Evolutionary conservation across 2,797 vertebrate genomes (phyloP).

Genomic region (Huso huso): DNA sequence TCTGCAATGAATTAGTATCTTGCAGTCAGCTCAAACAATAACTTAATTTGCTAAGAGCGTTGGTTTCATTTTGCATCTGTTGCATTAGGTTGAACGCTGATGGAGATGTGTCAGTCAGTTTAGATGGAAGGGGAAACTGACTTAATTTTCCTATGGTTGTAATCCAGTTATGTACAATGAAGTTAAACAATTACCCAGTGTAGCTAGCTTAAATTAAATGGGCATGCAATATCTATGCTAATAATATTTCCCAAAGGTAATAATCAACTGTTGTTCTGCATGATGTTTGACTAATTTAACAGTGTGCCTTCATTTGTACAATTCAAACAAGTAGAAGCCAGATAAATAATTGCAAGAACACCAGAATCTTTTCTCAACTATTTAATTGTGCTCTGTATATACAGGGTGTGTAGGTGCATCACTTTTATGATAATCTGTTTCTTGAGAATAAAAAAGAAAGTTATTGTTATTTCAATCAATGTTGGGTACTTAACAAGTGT

Average conservation of each 20-base stretch:
- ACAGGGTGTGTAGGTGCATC: not conserved
- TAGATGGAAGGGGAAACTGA: conserved; percentile 4
- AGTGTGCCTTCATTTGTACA: conserved; percentile 11
- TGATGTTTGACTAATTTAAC: conserved; percentile 21
- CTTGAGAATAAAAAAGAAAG: not conserved
- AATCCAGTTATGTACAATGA: conserved; percentile 15
- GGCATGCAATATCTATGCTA: conserved; percentile 21
- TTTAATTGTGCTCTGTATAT: not conserved
- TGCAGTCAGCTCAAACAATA: not conserved
- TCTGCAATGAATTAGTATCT: too few relatives aligned
- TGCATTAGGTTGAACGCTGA: conserved; percentile 1
- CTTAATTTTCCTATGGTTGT: conserved; percentile 20
- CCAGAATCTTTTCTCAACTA: not conserved
- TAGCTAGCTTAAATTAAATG: conserved; percentile 43
- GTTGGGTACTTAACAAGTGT: conserved; percentile 38
- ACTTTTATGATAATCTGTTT: not conserved
- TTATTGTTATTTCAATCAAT: conserved; percentile 9
- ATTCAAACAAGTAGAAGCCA: conserved; percentile 4
- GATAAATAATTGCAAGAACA: conserved; percentile 2
- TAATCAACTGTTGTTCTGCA: conserved; percentile 29
- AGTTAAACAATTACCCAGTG: conserved; percentile 28
- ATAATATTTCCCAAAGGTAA: conserved; percentile 22
- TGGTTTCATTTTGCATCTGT: conserved; percentile 1
- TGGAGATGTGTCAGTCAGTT: conserved; percentile 11
- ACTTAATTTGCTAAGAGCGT: not conserved